Evolutionary conservation across 2,113 vertebrate species (phyloP), one percentile per base, ranked within the genome.

Genomic region (Chloroceryle aenea): DNA sequence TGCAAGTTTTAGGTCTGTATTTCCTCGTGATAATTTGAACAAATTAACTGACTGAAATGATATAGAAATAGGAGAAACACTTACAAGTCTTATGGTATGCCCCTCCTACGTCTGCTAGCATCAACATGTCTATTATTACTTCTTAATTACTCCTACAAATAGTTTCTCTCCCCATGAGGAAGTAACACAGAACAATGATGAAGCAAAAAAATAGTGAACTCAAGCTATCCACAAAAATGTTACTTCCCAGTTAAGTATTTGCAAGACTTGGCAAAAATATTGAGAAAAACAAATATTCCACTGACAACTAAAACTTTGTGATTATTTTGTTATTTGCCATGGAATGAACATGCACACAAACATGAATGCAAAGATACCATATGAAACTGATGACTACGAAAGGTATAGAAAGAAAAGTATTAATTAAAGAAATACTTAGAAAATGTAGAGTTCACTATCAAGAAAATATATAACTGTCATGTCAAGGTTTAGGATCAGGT

Each of bases 401-500:
- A 53, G 2, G 0, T 21, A 50, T 14, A 75, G 13, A 67, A 74
- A 62, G 17, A 66, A 67, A 78, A 67, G 1, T 27, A 43, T 23
- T 21, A 22, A 13, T 68, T 50, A 27, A 85, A 72, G 9, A 12
- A 0, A 4, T 63, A 21, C 34, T 83, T 55, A 26, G 18, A 20
- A 67, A 52, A n/a, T 4, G 6, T 20, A 6, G 20, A 74, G 2
- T 25, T 64, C 7, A 7, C 1, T 43, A 5, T 25, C 6, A 47
- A 64, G 22, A 59, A 82, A 91, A 75, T 50, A 12, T 0, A 14
- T 53, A 71, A 13, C 0, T 0, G 1, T n/a, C 38, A 40, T 40
- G 38, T 40, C 38, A 40, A 40, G 10, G 38, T 40, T 40, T 40
- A 40, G 38, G 38, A 40, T 40, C 38, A 40, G 38, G 38, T 12